Evolutionary conservation across 2,113 vertebrate species (phyloP).

Genomic region (Pygoscelis antarcticus): DNA sequence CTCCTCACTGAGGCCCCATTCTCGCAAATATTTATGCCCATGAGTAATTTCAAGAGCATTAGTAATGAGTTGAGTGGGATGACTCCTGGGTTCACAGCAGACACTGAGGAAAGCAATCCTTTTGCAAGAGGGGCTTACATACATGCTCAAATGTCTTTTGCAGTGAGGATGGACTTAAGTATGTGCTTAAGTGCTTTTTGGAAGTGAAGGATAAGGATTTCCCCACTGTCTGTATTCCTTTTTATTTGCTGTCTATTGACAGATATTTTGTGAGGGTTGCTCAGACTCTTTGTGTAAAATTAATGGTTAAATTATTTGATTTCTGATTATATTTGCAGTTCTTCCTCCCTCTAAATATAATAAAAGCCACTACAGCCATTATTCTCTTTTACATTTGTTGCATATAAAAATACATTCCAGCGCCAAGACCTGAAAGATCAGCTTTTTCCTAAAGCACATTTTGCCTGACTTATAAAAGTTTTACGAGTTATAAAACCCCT

Average conservation of each 20-base stretch:
- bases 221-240: background rate
- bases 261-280: background rate
- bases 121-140: background rate
- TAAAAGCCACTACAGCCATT: background rate
- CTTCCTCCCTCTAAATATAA: background rate
- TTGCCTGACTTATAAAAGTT: slow-evolving; percentile 32
- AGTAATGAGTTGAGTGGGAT: background rate
- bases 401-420: background rate
- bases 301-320: background rate
- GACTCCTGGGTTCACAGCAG: background rate
- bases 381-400: slow-evolving; percentile 9
- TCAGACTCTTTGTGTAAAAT: background rate
- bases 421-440: background rate
- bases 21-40: background rate
- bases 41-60: slow-evolving; percentile 13
- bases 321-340: slow-evolving; percentile 21
- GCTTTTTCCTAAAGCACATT: slow-evolving; percentile 7
- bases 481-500: slow-evolving; percentile 10
- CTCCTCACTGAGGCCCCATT: background rate
- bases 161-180: background rate
- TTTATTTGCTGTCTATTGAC: background rate
- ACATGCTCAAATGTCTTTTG: background rate
- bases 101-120: background rate
- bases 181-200: background rate
- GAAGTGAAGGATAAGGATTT: background rate